These are phyloP conservation scores for Odontomachus brunneus DNA, from an alignment of 1,140 invertebrate species.

Conservation along the genomic window DNA sequence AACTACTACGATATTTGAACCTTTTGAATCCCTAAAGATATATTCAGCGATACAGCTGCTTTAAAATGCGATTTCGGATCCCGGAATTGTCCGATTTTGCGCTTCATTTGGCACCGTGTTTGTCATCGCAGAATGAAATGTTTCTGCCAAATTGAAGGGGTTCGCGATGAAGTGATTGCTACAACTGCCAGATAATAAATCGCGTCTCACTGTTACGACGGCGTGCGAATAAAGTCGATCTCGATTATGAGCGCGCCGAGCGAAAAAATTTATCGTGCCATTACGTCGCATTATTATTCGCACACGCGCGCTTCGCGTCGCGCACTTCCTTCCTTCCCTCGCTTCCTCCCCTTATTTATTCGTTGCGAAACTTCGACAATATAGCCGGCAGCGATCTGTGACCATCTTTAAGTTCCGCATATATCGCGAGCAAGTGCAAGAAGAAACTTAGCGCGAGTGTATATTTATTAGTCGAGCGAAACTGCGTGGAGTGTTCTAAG, in stretches of 20 bases:
- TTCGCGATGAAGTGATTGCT: background rate
- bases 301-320: background rate
- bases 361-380: constrained; percentile 52
- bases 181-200: no score
- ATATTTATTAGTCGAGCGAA: constrained; percentile 53
- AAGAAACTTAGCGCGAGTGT: constrained; percentile 51
- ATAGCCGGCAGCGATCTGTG: constrained; percentile 51
- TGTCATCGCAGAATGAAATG: background rate
- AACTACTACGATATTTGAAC: no score
- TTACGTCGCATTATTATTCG: constrained; percentile 32
- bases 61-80: background rate
- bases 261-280: constrained; percentile 13
- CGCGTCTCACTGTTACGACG: no score
- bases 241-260: background rate
- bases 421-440: constrained; percentile 39
- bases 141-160: constrained; percentile 3
- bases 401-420: constrained; percentile 50
- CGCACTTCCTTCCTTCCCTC: constrained; percentile 2
- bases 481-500: constrained; percentile 35
- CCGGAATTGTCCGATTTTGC: background rate
- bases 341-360: constrained; percentile 41
- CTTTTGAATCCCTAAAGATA: no score
- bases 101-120: background rate
- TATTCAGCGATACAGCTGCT: no score
- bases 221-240: no score